Evolutionary conservation across 2,888 invertebrate species (phyloP), one percentile per base, ranked within the genome.

Genomic region (Melinaea menophilus): DNA sequence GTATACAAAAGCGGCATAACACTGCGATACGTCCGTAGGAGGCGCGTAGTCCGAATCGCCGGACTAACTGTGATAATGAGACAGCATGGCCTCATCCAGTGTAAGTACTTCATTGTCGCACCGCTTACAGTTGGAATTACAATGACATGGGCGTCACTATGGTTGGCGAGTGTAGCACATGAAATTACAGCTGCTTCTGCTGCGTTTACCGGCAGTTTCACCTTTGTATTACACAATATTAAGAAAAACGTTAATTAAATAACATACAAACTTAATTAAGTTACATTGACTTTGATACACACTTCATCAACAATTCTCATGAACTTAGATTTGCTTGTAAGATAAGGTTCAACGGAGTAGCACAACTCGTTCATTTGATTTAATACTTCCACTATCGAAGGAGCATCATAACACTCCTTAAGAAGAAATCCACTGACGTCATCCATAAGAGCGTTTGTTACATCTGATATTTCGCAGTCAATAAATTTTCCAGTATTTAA

Each of bases 61-160:
- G 93, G 88, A 46, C 93, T 93, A 62, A 95, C 91, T 0, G 94
- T 92, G 48, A 95, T 81, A 63, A 95, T 90, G 4, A 94, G 91
- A 71, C 93, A 93, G 33, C 92, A 86, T 0, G 95, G 94, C 54
- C 92, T 84, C 77, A 94, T 92, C 64, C 92, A 91, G 34, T 93
- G 91, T 55, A 95, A 83, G 57, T 92, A 80, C 69, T 90, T 89
- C 3, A 93, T 93, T 0, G 94, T 93, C 68, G 89, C 77, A 0
- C 92, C 92, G 4, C 89, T 87, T 4, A 94, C 94, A 0, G 94
- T 94, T 1, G 94, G 91, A 2, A 94, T 85, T 54, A 95, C 82
- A 63, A 95, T 94, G 0, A 94, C 92, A 0, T 74, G 70, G 0
- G 84, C 77, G 2, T 77, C 72, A 0, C 69, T 73, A 46, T 80